Base-by-base conservation (phyloP, 2,888 invertebrate genomes). In the Amblyteles armatorius region DNA sequence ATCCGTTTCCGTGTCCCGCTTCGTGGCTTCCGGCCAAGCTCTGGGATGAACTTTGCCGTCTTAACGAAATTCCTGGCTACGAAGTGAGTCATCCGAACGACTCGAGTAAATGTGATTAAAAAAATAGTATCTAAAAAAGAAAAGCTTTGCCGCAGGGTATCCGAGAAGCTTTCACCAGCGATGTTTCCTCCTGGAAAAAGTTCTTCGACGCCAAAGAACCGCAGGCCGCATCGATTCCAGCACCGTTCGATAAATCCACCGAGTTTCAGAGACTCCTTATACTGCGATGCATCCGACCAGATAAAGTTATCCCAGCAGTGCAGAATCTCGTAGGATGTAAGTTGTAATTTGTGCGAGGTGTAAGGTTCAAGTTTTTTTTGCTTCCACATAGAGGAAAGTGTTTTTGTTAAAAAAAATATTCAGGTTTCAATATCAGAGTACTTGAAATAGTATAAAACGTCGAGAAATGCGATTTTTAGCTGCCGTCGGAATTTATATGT, bases 251-350 rank as follows among this genome's bases (percentile, higher is more conserved):
- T 19, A 95, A 95, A 33, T 93, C 97, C 4, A 94, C 94, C 36
- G 88, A 94, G 0, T 97, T 99, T 93, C 96, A 98, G 94, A 97
- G 96, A 94, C 94, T 99, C 90, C 94, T 97, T 87, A 94, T 99
- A 2, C 93, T 99, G 6, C 95, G 98, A 73, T 97, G 97, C 88
- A 95, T 99, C 89, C 95, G 99, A 60, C 96, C 97, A 26, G 99
- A 99, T 93, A 99, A 98, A 95, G 96, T 98, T 93, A 96, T 97
- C 77, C 97, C 97, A 16, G 97, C 96, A 36, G 96, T 97, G 77
- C 97, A 96, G 93, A 94, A 95, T 85, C 97, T 96, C 92, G 96
- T 97, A 0, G 93, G 95, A 94, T 94, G 96, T 96, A 87, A 83
- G 74, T 79, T 13, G 33, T 7, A 63, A 57, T 84, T 80, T 19